A percentile compares a stretch with the other conserved stretches of the same genome.
Conservation (phyloP, 1,140 invertebrate species). For the Helicoverpa zea region DNA sequence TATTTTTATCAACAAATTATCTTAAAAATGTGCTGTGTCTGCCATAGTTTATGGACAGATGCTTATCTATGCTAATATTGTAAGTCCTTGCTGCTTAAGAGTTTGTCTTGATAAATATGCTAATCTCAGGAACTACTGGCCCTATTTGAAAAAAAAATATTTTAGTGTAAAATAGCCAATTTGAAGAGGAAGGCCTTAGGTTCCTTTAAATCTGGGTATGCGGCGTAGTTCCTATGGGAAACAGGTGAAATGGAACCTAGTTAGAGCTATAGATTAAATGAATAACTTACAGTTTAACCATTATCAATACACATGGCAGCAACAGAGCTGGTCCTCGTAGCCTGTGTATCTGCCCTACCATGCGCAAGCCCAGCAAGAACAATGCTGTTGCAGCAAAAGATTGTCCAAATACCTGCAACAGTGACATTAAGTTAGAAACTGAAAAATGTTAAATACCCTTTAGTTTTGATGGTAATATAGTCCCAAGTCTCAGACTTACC, state of each 20-base stretch:
- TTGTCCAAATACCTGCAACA: conserved; percentile 91
- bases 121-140: no score
- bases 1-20: no score
- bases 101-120: no score
- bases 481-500: conserved; percentile 78
- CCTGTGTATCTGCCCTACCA: conserved; percentile 96
- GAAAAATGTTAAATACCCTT: neutral
- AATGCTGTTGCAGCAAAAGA: conserved; percentile 97
- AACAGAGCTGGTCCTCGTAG: conserved; percentile 92
- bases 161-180: no score
- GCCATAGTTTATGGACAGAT: no score
- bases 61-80: no score
- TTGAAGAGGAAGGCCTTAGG: no score
- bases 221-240: neutral
- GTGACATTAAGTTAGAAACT: neutral
- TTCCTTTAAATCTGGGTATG: no score
- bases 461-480: no score
- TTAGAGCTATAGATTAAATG: neutral
- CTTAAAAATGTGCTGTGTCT: no score
- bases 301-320: conserved; percentile 94
- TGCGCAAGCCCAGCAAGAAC: conserved; percentile 95
- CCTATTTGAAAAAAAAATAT: no score
- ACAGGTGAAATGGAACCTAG: neutral
- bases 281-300: conserved; percentile 93
- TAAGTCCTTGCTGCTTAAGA: no score